Evolutionary conservation across 2,797 vertebrate species (phyloP), one percentile per base, ranked within the genome.

Genomic region (Ceryle rudis): DNA sequence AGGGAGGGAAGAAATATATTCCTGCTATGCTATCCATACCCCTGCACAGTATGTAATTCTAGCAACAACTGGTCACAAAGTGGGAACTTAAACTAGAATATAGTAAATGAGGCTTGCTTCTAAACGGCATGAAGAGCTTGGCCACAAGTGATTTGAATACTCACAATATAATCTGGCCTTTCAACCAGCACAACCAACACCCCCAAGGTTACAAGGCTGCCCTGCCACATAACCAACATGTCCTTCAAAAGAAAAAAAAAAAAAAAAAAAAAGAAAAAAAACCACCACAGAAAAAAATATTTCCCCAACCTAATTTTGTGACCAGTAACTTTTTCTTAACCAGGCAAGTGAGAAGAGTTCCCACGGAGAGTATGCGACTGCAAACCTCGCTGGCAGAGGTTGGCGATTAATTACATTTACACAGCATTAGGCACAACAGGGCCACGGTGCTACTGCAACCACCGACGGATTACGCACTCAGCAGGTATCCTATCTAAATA

Each of bases 41-140:
- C n/a, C n/a, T 1, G 4, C 1, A 1, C 1, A 1, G 7, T 19
- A n/a, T 0, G 0, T 11, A 22, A 42, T 57, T 65, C 52, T 58
- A 67, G 60, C 31, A 54, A 4, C 8, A n/a, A 61, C 28, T 5
- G 13, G 33, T 42, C 29, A 64, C 33, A 7, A 4, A 62, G 39
- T 11, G 90, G 41, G 6, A 89, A 65, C 22, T 86, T 55, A 51
- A 69, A 79, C 17, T 25, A 20, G 16, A 74, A 23, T 10, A 74
- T 9, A 25, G 25, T 25, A 52, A 87, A 85, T 1, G n/a, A n/a
- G n/a, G n/a, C n/a, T n/a, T n/a, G n/a, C n/a, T n/a, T n/a, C n/a
- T n/a, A n/a, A n/a, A n/a, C n/a, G n/a, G n/a, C n/a, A n/a, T n/a
- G n/a, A n/a, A n/a, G n/a, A n/a, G n/a, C n/a, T n/a, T n/a, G n/a